Percentiles rank a stretch among this genome's conserved stretches.
Evolutionary conservation across 2,888 invertebrate species (phyloP).

Genomic region (Dorcus hopei): DNA sequence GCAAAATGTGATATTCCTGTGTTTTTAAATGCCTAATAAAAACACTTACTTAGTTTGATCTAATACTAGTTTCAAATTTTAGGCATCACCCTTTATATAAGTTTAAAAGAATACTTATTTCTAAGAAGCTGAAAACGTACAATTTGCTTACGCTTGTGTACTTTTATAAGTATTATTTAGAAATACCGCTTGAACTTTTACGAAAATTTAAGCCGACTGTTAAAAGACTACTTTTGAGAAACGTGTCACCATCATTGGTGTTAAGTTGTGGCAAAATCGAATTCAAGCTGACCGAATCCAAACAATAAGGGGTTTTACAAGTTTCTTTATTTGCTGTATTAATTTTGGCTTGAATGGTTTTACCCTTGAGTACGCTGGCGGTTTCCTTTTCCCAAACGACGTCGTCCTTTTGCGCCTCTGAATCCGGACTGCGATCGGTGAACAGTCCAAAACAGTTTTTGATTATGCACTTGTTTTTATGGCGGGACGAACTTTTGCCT

Average conservation of each 20-base stretch:
- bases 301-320: constrained; percentile 2
- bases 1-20: too few relatives aligned
- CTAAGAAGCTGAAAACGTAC: too few relatives aligned
- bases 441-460: constrained; percentile 29
- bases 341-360: constrained; percentile 23
- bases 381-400: constrained; percentile 56
- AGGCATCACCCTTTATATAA: too few relatives aligned
- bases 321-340: constrained; percentile 13
- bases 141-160: too few relatives aligned
- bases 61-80: too few relatives aligned
- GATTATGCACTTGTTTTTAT: not conserved
- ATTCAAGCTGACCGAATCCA: not conserved
- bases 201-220: constrained; percentile 8
- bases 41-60: too few relatives aligned
- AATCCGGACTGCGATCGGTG: constrained; percentile 30
- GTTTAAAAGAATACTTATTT: too few relatives aligned
- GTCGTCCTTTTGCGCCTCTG: constrained; percentile 7
- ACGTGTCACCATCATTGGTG: not conserved
- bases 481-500: not conserved
- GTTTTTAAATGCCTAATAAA: too few relatives aligned
- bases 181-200: not conserved
- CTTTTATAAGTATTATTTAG: not conserved
- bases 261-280: not conserved
- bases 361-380: constrained; percentile 51
- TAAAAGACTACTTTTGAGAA: constrained; percentile 3